Evolutionary conservation across 2,113 vertebrate species (phyloP).

Genomic region (zebrafish (Danio rerio)): DNA sequence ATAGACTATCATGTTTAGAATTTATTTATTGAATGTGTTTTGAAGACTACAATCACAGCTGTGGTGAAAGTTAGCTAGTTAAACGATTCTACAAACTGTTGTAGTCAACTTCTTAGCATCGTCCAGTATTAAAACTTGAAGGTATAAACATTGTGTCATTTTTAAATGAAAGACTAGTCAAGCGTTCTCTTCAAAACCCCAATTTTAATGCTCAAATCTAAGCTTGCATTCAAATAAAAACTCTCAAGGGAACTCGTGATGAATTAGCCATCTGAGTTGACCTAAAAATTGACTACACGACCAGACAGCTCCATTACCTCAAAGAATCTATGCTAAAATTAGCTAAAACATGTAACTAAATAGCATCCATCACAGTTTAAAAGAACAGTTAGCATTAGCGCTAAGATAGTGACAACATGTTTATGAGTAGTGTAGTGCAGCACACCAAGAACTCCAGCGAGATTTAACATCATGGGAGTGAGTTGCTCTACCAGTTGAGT

Average conservation of each 20-base stretch:
- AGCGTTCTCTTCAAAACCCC: neutral
- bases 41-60: neutral
- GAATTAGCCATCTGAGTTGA: neutral
- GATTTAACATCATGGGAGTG: neutral
- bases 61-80: no score
- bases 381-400: neutral
- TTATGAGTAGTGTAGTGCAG: neutral
- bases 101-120: no score
- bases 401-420: neutral
- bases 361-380: neutral
- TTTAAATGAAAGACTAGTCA: no score
- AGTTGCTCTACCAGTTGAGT: conserved; percentile 40
- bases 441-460: neutral
- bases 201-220: neutral
- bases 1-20: neutral
- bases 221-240: neutral
- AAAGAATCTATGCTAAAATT: neutral
- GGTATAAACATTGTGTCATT: no score
- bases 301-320: neutral
- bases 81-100: no score
- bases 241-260: neutral
- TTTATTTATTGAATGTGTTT: neutral
- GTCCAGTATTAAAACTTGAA: no score
- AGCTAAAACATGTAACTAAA: neutral
- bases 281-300: neutral